Base-by-base conservation (phyloP, 2,113 vertebrate genomes). In the Pituophis catenifer region DNA sequence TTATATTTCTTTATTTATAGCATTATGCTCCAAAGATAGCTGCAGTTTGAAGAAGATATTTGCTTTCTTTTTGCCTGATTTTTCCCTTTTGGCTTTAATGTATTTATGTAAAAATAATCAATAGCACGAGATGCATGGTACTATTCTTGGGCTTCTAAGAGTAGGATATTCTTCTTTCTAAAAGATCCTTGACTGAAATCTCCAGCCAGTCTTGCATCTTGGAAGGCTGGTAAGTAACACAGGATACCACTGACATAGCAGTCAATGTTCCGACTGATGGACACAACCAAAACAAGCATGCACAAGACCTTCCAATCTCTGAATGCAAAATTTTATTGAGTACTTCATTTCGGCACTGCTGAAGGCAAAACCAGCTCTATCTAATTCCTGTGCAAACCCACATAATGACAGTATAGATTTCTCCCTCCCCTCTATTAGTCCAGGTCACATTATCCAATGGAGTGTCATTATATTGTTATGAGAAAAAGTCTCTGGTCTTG, bases 1-100 rank as follows among this genome's bases (percentile, higher is more conserved):
- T 81, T 38, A 81, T 8, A 81, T 38, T 19, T 90, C 48, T 53
- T 90, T 90, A 48, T 95, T 89, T 94, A 81, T 87, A 55, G 15
- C n/a, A 4, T 54, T 92, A n/a, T 52, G 59, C 19, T 90, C 48
- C 26, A 52, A 70, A 90, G 59, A 17, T 33, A 15, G 15, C 8
- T 29, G 52, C 12, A n/a, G n/a, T 19, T n/a, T 24, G 48, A 23
- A 89, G 38, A 44, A 15, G 3, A n/a, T 65, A 90, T 70, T n/a
- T 50, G 9, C 48, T 52, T 48, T 58, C 24, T 70, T 44, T 44
- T 26, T 59, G 44, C 12, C 12, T 24, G 23, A 8, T 8, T 50
- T 57, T 90, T 90, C 26, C 7, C 10, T 90, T 70, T 90, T 29
- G 19, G 5, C 62, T 57, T 90, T 89, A 59, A 44, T 90, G 15